phyloP scores from a whole-genome alignment of 2,113 vertebrate species.

The Craseonycteris thonglongyai region DNA sequence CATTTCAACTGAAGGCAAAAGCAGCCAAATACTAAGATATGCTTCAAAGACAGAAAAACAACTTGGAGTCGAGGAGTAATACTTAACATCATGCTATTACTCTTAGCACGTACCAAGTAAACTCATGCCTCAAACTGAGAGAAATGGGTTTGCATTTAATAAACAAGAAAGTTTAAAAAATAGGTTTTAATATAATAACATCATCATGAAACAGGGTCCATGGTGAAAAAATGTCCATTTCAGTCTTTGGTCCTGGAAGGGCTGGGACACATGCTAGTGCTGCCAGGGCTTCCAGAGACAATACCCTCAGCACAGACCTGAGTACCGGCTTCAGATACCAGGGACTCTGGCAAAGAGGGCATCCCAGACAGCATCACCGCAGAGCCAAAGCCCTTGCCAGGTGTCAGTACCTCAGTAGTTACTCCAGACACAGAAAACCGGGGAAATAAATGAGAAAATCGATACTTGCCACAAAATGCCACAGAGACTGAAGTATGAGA shows the following conservation, averaged over 20 bases:
- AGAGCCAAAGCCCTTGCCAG: no score
- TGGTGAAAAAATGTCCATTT: neutral
- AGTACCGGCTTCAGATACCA: no score
- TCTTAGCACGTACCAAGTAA: neutral
- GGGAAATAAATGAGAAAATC: neutral
- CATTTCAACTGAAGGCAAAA: neutral
- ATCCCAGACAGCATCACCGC: accelerated
- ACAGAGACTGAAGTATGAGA: no score
- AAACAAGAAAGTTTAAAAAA: neutral
- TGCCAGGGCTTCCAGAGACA: neutral
- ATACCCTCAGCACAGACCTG: accelerated
- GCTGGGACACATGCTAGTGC: neutral
- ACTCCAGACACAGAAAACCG: neutral
- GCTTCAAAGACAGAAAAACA: neutral
- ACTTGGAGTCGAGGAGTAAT: neutral
- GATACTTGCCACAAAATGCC: neutral
- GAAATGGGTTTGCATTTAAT: neutral
- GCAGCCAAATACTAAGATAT: neutral
- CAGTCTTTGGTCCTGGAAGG: neutral
- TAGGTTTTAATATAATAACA: neutral
- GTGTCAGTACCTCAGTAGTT: neutral
- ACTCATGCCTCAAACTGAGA: neutral
- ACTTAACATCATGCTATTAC: neutral
- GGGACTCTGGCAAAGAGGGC: neutral
- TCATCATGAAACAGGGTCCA: neutral